Evolutionary conservation across 1,140 invertebrate genomes (phyloP).

Genomic region (Bombus ignitus): DNA sequence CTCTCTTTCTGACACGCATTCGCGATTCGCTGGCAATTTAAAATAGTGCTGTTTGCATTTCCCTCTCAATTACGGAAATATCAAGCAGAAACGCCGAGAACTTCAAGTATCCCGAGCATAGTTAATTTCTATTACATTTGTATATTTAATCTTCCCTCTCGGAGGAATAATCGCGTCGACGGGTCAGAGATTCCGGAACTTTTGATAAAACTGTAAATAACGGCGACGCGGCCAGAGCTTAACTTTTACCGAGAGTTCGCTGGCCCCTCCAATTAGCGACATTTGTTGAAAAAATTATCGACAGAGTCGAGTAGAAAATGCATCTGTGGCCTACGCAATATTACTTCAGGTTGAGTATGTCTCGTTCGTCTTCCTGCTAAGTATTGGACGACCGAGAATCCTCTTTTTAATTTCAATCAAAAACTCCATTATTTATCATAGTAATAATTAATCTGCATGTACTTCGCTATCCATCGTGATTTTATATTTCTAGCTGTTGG

Average conservation of each 20-base stretch:
- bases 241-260: not conserved
- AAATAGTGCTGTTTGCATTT: slow-evolving; percentile 43
- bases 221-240: slow-evolving; percentile 1
- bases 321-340: not conserved
- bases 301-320: not conserved
- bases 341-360: not conserved
- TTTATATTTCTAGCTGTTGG: not conserved
- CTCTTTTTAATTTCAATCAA: too few species aligned
- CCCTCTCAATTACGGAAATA: slow-evolving; percentile 53
- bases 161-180: slow-evolving; percentile 37
- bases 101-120: slow-evolving; percentile 42
- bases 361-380: not conserved
- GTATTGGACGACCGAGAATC: too few species aligned
- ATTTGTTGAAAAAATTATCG: slow-evolving; percentile 27
- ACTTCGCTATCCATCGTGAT: not conserved
- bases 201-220: slow-evolving; percentile 53
- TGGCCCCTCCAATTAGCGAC: not conserved
- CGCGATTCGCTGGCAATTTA: slow-evolving; percentile 20
- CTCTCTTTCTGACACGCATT: not conserved
- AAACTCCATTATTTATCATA: not conserved
- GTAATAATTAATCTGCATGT: not conserved
- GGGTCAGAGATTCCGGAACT: slow-evolving; percentile 35
- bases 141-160: slow-evolving; percentile 47
- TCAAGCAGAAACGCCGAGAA: slow-evolving; percentile 27
- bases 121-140: slow-evolving; percentile 55